Evolutionary conservation across 2,888 invertebrate genomes (phyloP), one percentile per base, ranked within the genome.

Genomic region (Lithodes maja): DNA sequence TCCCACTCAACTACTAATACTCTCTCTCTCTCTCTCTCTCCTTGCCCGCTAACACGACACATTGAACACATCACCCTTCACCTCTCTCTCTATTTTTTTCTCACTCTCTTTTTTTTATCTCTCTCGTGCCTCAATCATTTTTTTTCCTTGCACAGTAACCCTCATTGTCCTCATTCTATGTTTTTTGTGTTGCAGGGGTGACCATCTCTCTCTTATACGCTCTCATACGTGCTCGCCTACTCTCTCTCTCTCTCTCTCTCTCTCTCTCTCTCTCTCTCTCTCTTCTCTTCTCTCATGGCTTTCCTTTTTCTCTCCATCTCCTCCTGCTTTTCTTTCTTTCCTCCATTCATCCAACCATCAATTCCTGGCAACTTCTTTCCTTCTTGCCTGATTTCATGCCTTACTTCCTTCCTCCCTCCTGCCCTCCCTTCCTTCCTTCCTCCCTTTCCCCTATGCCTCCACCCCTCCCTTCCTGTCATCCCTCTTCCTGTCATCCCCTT

Each of bases 341-440:
- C 61, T 61, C 61, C 61, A 5, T 61, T 61, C 5, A 61, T 55
- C 7, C 7, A 33, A 33, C 33, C 33, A 33, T 33, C 33, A 33
- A 33, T 9, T 80, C 55, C 17, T 33, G 33, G 33, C 55, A 17
- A 55, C 55, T 55, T 17, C 12, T 12, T n/a, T 17, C 55, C 55
- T 9, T 55, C 80, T 15, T 15, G 54, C 55, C 5, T 61, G 69
- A 12, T 49, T 77, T 53, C 75, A 50, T 77, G 55, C 82, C 75
- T 54, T 33, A 75, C 55, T 49, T 61, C 84, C 54, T 77, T 61
- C 17, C 77, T 77, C n/a, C 54, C 17, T 33, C 78, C 52, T 69
- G 17, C 7, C 7, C 54, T 52, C 53, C 69, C 53, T 15, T 55
- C 69, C 17, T n/a, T 49, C 1, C 55, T 15, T 17, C 33, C 71